A percentile compares a stretch with the other conserved stretches of the same genome.
phyloP scores from a whole-genome alignment of 2,888 invertebrate genomes.

The Metalampra italica region DNA sequence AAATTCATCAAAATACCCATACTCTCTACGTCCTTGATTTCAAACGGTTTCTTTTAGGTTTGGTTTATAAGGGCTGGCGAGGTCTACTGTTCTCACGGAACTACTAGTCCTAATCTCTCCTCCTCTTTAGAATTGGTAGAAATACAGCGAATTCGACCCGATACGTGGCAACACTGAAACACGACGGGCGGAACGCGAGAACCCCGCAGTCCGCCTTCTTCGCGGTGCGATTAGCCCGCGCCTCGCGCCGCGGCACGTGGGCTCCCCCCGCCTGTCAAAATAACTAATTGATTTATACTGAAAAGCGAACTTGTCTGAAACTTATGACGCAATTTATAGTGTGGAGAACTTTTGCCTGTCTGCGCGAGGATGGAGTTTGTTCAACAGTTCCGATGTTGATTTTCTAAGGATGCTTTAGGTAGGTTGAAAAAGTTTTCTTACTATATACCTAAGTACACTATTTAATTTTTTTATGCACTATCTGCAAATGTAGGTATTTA shows the following conservation, averaged over 20 bases:
- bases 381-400: conserved; percentile 15
- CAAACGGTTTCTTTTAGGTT: no score
- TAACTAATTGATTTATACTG: conserved; percentile 62
- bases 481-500: no score
- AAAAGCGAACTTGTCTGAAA: conserved; percentile 39
- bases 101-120: no score
- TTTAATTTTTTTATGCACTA: not conserved
- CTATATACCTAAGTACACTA: not conserved
- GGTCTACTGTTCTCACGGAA: no score
- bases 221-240: conserved; percentile 37
- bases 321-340: conserved; percentile 30
- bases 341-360: conserved; percentile 26
- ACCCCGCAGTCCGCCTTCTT: conserved; percentile 46
- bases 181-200: conserved; percentile 28
- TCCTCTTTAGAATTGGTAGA: not conserved
- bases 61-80: no score
- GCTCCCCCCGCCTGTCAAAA: conserved; percentile 47
- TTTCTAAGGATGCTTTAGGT: conserved; percentile 32
- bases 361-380: conserved; percentile 8
- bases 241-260: conserved; percentile 27
- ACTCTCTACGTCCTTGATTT: no score
- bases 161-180: conserved; percentile 8
- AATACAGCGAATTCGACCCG: conserved; percentile 18
- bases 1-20: no score
- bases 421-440: conserved; percentile 19